A percentile compares a stretch with the other conserved stretches of the same genome.
Conservation (phyloP, 2,113 vertebrate species). For the Phrynosoma platyrhinos region DNA sequence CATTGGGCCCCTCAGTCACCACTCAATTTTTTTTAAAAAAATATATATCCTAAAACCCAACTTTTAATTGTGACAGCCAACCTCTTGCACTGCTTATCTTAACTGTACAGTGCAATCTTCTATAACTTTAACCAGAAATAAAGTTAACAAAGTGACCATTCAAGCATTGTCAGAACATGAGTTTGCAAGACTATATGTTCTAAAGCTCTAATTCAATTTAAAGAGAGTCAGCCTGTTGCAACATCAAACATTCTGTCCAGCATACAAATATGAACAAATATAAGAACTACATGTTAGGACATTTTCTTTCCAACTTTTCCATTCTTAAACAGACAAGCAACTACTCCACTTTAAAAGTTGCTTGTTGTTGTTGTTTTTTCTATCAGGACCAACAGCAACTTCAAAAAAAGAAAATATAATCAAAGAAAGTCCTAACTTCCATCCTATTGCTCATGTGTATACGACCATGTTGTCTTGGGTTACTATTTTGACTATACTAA, state of each 20-base stretch:
- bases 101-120: too few species aligned
- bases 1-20: too few species aligned
- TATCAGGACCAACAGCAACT: not conserved
- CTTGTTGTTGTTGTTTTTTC: not conserved
- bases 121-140: too few species aligned
- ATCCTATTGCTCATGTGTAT: not conserved
- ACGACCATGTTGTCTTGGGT: not conserved
- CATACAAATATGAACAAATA: not conserved
- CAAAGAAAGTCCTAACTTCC: not conserved
- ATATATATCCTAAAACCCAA: too few species aligned
- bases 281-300: not conserved
- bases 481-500: slow-evolving; percentile 52
- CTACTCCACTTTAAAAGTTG: not conserved
- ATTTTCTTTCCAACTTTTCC: not conserved
- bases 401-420: not conserved
- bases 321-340: slow-evolving; percentile 12
- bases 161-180: not conserved
- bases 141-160: too few species aligned
- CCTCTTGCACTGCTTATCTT: too few species aligned
- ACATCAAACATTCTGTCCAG: not conserved
- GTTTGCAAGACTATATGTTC: not conserved
- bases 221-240: not conserved
- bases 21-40: too few species aligned
- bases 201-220: slow-evolving; percentile 9
- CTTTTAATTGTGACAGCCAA: too few species aligned